Evolutionary conservation across 1,140 invertebrate genomes (phyloP), one percentile per base, ranked within the genome.

Genomic region (Drosophila elegans): DNA sequence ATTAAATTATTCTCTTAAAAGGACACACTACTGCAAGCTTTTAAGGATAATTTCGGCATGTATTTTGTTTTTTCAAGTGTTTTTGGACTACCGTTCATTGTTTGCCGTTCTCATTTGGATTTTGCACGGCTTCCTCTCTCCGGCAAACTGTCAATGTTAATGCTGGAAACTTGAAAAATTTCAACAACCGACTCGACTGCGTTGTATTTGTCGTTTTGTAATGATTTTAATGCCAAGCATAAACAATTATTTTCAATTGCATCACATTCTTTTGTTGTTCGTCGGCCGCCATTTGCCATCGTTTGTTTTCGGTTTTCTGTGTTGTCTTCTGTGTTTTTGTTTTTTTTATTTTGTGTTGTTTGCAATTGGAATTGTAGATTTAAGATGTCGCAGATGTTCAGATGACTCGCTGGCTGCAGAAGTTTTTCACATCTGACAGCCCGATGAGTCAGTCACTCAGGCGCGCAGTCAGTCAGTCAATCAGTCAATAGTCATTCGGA

Each of bases 191-290:
- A 25, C 27, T 29, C 38, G 29, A 64, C 51, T 13, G 13, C 25
- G 27, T 16, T 46, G 78, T 63, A 42, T 74, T 74, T 63, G 48
- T 83, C 71, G 66, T 80, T 85, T 85, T 86, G 82, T 82, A 86
- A 88, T 86, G 82, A 82, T 80, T 84, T 84, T 84, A 84, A 84
- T 84, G 80, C 80, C 80, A 84, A 77, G 76, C 80, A 84, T 86
- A 88, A 86, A 86, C 82, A 86, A 86, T 86, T 86, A 86, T 86
- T 86, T 86, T 67, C 66, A 88, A 86, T 86, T 86, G 82, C 82
- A 86, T 82, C 69, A 86, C 82, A 85, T 85, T 85, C 82, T 78
- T 78, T 86, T 85, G 82, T 85, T 81, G 67, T 85, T 78, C 63
- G 48, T 73, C 76, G 79, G 60, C 74, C 76, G 77, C 78, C 78